phyloP scores from a whole-genome alignment of 1,140 invertebrate species.

The Drosophila lacteicornis region DNA sequence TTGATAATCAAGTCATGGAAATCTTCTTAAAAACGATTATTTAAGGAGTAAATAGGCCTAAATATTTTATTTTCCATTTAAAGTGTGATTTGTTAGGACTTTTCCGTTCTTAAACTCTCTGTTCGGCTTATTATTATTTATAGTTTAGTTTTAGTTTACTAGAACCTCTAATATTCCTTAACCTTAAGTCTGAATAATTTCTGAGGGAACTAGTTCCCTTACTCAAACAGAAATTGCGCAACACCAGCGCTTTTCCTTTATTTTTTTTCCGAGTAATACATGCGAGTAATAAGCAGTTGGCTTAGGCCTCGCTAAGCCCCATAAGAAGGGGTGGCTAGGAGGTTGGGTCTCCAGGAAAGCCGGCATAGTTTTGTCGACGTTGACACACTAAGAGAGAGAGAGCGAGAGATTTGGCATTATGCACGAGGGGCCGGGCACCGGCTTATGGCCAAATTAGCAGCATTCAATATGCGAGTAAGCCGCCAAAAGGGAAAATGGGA shows the following conservation, averaged over 20 bases:
- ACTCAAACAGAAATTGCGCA: constrained; percentile 11
- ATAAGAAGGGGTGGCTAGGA: constrained; percentile 21
- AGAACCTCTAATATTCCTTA: too few species aligned
- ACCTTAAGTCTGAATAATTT: too few species aligned
- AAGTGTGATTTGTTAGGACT: too few species aligned
- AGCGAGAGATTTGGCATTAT: constrained; percentile 61
- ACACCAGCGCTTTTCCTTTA: constrained; percentile 16
- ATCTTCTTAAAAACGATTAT: background rate
- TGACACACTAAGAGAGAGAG: constrained; percentile 24
- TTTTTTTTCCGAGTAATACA: constrained; percentile 28
- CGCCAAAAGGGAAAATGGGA: constrained; percentile 15
- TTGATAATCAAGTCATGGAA: too few species aligned
- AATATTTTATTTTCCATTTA: too few species aligned
- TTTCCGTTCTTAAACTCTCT: too few species aligned
- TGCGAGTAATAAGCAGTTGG: constrained; percentile 74
- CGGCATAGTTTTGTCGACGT: constrained; percentile 64
- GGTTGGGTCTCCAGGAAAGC: background rate
- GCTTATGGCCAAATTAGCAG: constrained; percentile 78
- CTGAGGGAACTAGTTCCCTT: constrained; percentile 29
- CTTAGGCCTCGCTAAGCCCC: constrained; percentile 47
- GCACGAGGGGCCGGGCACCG: constrained; percentile 46
- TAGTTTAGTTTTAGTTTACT: too few species aligned
- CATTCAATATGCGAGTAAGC: constrained; percentile 73
- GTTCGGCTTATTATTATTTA: too few species aligned
- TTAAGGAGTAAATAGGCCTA: too few species aligned